Percentiles rank a stretch among this genome's conserved stretches.
Conservation (phyloP, 2,888 invertebrate genomes). For the Campaea margaritaria region DNA sequence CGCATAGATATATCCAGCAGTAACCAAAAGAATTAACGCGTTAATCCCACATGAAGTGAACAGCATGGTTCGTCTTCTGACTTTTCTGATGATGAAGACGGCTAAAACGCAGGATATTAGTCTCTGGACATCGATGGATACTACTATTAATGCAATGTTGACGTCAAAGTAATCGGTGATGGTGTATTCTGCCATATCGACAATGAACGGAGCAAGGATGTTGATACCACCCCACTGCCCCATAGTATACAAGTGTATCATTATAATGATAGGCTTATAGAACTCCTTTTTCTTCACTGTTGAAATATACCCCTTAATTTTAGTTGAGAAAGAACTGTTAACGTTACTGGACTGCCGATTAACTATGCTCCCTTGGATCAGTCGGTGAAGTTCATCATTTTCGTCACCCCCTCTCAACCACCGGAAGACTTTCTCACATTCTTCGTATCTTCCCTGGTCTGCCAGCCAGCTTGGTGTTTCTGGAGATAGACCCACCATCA, state of each 20-base stretch:
- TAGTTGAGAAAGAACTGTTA: constrained; percentile 64
- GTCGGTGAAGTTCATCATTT: constrained; percentile 67
- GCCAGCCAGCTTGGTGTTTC: constrained; percentile 89
- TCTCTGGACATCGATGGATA: constrained; percentile 86
- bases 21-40: constrained; percentile 55
- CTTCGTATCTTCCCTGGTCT: constrained; percentile 77
- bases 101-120: constrained; percentile 84
- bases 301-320: constrained; percentile 30
- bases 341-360: constrained; percentile 40
- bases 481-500: constrained; percentile 70
- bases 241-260: constrained; percentile 85
- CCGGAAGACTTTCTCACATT: constrained; percentile 82
- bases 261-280: constrained; percentile 82
- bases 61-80: constrained; percentile 72
- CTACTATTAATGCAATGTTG: constrained; percentile 86
- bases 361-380: constrained; percentile 60
- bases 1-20: constrained; percentile 60
- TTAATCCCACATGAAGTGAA: constrained; percentile 59
- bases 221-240: constrained; percentile 88
- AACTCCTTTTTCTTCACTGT: constrained; percentile 75
- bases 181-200: constrained; percentile 81
- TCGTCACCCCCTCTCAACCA: constrained; percentile 84
- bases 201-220: constrained; percentile 87
- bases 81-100: constrained; percentile 84
- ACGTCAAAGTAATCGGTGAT: constrained; percentile 66